These are phyloP conservation scores for Ammospiza nelsoni DNA, from an alignment of 2,113 vertebrate genomes.

Conservation along the genomic window DNA sequence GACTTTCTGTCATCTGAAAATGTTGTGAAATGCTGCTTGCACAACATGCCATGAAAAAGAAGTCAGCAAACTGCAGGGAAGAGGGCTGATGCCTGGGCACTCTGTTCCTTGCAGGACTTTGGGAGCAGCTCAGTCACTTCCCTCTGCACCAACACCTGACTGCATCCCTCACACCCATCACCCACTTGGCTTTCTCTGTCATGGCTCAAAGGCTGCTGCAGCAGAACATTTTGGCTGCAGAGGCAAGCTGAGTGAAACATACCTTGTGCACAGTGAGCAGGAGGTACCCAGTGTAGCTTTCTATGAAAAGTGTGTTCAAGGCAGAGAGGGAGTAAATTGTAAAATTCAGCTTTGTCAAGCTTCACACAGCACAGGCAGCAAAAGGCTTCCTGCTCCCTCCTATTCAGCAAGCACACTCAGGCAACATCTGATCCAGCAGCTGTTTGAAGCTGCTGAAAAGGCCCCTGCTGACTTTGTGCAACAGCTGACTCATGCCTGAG, in stretches of 20 bases:
- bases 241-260: background rate
- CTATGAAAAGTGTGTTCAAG: background rate
- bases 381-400: background rate
- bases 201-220: accelerated
- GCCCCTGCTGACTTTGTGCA: background rate
- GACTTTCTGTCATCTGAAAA: background rate
- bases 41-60: background rate
- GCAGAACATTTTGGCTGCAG: background rate
- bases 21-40: background rate
- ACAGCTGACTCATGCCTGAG: background rate
- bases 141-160: background rate
- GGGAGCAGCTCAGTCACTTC: background rate
- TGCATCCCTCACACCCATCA: background rate
- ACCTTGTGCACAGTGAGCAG: accelerated
- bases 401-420: background rate
- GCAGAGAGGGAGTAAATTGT: background rate
- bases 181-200: background rate
- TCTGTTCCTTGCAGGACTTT: background rate
- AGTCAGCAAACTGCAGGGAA: background rate
- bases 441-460: background rate
- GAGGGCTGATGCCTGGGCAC: background rate
- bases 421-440: background rate
- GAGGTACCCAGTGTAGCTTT: background rate
- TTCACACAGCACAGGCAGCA: background rate
- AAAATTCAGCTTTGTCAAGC: background rate